Evolutionary conservation across 2,797 vertebrate genomes (phyloP).

Genomic region (Choloepus didactylus): DNA sequence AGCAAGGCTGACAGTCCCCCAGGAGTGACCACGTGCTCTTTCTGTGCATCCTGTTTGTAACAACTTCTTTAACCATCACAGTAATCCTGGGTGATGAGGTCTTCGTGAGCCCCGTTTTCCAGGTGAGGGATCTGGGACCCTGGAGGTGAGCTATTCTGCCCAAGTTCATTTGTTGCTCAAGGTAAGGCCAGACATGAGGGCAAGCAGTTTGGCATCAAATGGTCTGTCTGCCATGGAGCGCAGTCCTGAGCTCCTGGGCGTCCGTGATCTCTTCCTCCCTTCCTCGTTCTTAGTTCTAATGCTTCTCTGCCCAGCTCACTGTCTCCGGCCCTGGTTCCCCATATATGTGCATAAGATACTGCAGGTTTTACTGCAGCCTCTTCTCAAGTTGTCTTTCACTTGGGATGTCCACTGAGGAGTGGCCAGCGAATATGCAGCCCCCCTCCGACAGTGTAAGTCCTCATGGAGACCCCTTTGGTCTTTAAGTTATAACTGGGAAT

Average conservation of each 20-base stretch:
- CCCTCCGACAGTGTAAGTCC: background rate
- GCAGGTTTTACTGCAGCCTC: background rate
- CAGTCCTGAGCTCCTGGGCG: background rate
- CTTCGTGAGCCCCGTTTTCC: background rate
- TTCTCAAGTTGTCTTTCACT: background rate
- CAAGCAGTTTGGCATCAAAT: background rate
- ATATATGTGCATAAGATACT: background rate
- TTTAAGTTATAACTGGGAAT: background rate
- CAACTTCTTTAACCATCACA: background rate
- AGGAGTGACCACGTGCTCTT: rapidly evolving
- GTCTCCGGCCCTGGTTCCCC: background rate
- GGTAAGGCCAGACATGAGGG: too few relatives aligned
- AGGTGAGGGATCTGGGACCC: background rate
- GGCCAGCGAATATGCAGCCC: rapidly evolving
- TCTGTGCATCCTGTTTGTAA: rapidly evolving
- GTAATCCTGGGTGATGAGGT: rapidly evolving
- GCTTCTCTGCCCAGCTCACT: background rate
- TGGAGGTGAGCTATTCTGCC: too few relatives aligned
- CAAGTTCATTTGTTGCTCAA: rapidly evolving
- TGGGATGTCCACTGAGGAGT: background rate
- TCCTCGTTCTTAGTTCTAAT: rapidly evolving
- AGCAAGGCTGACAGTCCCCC: background rate
- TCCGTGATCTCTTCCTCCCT: too few relatives aligned
- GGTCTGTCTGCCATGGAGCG: too few relatives aligned
- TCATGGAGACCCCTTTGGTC: background rate